Conservation (phyloP, 2,113 vertebrate species). For the Tenrec ecaudatus region DNA sequence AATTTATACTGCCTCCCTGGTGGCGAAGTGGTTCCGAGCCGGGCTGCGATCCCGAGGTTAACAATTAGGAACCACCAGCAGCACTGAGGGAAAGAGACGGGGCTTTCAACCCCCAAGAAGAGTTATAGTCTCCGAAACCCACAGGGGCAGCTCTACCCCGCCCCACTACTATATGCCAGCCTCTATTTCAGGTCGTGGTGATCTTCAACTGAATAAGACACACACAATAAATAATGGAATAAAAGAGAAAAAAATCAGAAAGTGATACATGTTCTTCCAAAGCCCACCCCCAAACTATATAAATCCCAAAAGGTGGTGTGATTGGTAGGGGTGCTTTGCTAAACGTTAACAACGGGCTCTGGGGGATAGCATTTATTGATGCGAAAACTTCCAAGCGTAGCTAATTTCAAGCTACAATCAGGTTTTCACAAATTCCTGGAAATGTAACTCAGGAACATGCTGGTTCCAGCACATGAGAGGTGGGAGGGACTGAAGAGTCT, state of each 20-base stretch:
- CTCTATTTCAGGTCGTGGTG: not conserved
- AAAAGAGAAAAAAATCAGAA: not conserved
- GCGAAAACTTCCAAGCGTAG: not conserved
- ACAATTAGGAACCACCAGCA: too few species aligned
- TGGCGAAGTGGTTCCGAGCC: too few species aligned
- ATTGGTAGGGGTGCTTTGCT: too few species aligned
- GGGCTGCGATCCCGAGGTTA: too few species aligned
- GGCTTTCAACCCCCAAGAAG: too few species aligned
- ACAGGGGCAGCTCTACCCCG: too few species aligned
- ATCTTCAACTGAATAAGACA: not conserved
- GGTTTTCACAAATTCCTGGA: constrained; percentile 24
- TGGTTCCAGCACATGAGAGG: not conserved
- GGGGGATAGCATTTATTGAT: too few species aligned
- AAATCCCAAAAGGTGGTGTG: not conserved
- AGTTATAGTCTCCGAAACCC: too few species aligned
- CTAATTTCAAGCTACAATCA: not conserved
- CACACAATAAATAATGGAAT: not conserved
- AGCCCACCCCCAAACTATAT: too few species aligned
- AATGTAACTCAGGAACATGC: not conserved
- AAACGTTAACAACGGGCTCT: too few species aligned
- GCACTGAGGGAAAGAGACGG: too few species aligned
- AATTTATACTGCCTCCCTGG: not conserved
- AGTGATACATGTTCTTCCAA: not conserved
- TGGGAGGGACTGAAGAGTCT: not conserved
- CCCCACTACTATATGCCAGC: not conserved